Conservation (phyloP, 2,113 vertebrate species). For the Marmota flaviventris region DNA sequence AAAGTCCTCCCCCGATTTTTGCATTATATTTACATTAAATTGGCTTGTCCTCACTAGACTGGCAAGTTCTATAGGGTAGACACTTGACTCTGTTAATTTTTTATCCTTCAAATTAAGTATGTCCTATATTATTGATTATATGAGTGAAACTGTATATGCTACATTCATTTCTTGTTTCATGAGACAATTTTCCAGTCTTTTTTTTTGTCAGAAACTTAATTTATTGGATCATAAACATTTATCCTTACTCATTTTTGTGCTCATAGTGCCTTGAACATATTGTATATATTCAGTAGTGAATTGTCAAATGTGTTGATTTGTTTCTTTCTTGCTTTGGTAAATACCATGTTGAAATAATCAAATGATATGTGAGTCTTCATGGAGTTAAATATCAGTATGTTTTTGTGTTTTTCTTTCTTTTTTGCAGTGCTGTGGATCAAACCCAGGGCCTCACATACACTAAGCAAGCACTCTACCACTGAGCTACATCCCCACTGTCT, state of each 20-base stretch:
- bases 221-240: neutral
- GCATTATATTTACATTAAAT: neutral
- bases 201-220: neutral
- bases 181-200: neutral
- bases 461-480: neutral
- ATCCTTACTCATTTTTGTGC: neutral
- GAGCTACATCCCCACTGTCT: neutral
- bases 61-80: neutral
- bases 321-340: neutral
- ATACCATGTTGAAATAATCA: neutral
- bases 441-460: neutral
- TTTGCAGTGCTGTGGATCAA: neutral
- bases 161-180: neutral
- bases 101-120: neutral
- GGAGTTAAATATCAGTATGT: neutral
- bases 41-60: neutral
- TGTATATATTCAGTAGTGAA: neutral
- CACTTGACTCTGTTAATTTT: neutral
- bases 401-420: too few relatives aligned
- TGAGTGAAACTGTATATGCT: neutral
- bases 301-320: neutral
- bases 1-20: neutral
- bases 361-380: neutral
- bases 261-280: neutral
- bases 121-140: neutral